These are phyloP conservation scores for Leptopilina clavipes DNA, from an alignment of 1,140 invertebrate genomes.

Conservation along the genomic window DNA sequence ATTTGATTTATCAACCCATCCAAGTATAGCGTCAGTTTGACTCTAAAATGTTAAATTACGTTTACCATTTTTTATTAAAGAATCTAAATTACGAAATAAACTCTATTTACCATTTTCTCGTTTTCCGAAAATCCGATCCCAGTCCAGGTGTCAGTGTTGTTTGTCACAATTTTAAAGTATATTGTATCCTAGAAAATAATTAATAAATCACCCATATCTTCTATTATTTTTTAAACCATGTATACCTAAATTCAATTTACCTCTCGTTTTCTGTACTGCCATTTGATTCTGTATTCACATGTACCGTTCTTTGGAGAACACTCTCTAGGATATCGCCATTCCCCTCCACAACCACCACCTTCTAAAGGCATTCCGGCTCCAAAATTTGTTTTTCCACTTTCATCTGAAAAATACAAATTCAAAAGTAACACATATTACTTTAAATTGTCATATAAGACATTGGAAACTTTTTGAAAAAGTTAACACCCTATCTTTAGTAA, in stretches of 20 bases:
- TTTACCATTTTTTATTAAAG: conserved; percentile 27
- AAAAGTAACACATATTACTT: conserved; percentile 43
- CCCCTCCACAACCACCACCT: conserved; percentile 80
- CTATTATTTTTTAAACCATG: not conserved
- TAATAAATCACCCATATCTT: conserved; percentile 14
- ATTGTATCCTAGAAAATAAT: conserved; percentile 81
- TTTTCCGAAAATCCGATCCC: conserved; percentile 94
- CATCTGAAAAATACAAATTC: conserved; percentile 60
- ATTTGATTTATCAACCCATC: conserved; percentile 86
- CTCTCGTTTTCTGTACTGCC: conserved; percentile 85
- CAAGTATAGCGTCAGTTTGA: conserved; percentile 88
- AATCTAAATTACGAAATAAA: not conserved
- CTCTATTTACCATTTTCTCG: conserved; percentile 83
- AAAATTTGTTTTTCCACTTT: conserved; percentile 64
- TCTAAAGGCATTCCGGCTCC: conserved; percentile 54
- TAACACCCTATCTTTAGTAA: too few relatives aligned
- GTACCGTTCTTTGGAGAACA: conserved; percentile 82
- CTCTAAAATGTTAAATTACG: conserved; percentile 73
- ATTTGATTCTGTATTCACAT: conserved; percentile 89
- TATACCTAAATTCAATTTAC: conserved; percentile 55
- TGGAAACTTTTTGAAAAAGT: conserved; percentile 16
- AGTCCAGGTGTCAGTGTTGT: conserved; percentile 90
- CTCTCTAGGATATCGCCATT: conserved; percentile 85
- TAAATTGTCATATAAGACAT: conserved; percentile 36
- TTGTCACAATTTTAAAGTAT: conserved; percentile 90